These are phyloP conservation scores for Gopherus flavomarginatus DNA, from an alignment of 2,113 vertebrate genomes.

Conservation along the genomic window DNA sequence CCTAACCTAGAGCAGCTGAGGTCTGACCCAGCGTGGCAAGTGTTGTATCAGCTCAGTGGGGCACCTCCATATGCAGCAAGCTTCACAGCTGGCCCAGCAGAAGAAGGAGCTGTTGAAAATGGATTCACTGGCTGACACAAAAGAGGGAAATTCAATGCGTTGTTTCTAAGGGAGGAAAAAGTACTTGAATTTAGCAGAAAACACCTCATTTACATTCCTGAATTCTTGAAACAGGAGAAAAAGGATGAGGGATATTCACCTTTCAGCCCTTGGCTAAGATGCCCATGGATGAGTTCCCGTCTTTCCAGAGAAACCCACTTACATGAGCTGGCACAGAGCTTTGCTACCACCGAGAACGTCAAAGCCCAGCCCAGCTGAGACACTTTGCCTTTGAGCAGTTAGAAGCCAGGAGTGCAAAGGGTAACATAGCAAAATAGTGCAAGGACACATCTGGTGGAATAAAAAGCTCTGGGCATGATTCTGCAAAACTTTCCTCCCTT, in stretches of 20 bases:
- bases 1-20: neutral
- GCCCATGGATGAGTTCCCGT: neutral
- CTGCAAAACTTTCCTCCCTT: neutral
- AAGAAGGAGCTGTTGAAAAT: neutral
- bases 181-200: neutral
- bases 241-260: neutral
- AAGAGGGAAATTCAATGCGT: neutral
- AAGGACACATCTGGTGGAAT: neutral
- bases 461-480: neutral
- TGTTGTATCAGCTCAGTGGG: neutral
- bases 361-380: neutral
- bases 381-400: neutral
- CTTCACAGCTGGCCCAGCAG: neutral
- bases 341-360: neutral
- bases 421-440: neutral
- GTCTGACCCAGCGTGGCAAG: neutral
- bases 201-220: neutral
- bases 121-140: fast-evolving
- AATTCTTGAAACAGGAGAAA: neutral
- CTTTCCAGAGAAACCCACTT: neutral
- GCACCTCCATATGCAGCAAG: neutral
- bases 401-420: neutral
- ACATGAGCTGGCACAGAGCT: neutral
- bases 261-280: neutral
- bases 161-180: neutral